A percentile compares a stretch with the other conserved stretches of the same genome.
phyloP scores from a whole-genome alignment of 2,797 vertebrate genomes.

The Dromococcyx pavoninus region DNA sequence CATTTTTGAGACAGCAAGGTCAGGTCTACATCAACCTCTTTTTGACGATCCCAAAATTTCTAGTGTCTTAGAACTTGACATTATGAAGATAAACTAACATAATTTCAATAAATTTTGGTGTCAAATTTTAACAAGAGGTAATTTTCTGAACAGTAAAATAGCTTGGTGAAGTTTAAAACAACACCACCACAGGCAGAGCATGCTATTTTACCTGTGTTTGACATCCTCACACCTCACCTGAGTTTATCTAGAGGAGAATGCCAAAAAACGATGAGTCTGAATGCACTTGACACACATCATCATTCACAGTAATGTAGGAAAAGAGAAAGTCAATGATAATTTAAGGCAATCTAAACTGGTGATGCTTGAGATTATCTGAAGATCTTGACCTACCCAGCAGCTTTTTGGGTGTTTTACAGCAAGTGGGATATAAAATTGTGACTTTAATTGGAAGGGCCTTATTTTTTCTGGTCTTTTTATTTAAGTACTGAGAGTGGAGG shows the following conservation, averaged over 20 bases:
- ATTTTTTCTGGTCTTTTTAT: background rate
- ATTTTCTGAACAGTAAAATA: background rate
- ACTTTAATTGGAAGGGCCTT: background rate
- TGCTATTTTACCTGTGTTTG: background rate
- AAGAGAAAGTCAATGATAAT: background rate
- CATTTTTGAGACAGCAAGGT: background rate
- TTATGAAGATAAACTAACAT: background rate
- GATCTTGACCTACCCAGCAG: background rate
- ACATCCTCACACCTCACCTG: background rate
- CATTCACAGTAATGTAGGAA: background rate
- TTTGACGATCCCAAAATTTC: background rate
- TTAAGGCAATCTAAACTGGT: slow-evolving; percentile 34
- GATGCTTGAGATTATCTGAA: slow-evolving; percentile 22
- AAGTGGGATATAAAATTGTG: background rate
- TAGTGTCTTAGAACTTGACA: background rate
- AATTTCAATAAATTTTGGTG: background rate
- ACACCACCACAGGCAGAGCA: background rate
- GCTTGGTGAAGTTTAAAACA: background rate
- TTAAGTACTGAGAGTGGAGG: background rate
- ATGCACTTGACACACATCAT: background rate
- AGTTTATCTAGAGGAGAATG: slow-evolving; percentile 1
- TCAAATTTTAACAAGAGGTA: background rate
- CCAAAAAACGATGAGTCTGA: background rate
- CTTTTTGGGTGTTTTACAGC: background rate
- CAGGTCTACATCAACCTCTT: background rate